Evolutionary conservation across 2,888 invertebrate genomes (phyloP).

Genomic region (Sepiola atlantica): DNA sequence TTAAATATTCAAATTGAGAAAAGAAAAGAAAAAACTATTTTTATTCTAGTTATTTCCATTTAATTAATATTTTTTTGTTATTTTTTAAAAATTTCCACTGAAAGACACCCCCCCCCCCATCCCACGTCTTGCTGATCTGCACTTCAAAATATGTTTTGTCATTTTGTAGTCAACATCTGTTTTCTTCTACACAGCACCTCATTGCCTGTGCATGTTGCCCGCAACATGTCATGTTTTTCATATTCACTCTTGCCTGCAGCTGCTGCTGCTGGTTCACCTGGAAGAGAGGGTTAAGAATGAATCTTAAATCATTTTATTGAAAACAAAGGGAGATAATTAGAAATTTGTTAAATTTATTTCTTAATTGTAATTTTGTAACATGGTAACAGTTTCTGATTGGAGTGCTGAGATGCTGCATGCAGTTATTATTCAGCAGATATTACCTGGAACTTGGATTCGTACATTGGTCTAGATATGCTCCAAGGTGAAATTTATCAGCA

Average conservation of each 20-base stretch:
- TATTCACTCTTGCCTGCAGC: slow-evolving; percentile 1
- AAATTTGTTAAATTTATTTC: too few species aligned
- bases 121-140: background rate
- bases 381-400: too few species aligned
- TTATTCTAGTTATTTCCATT: too few species aligned
- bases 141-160: background rate
- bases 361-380: too few species aligned
- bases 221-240: background rate
- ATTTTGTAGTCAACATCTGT: background rate
- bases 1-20: background rate
- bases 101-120: background rate
- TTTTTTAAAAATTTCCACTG: background rate
- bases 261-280: background rate
- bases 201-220: background rate
- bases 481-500: too few species aligned
- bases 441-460: too few species aligned
- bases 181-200: background rate
- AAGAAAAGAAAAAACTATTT: background rate
- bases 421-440: too few species aligned
- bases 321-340: too few species aligned
- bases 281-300: too few species aligned
- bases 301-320: too few species aligned
- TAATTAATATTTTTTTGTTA: background rate
- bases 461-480: too few species aligned
- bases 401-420: too few species aligned